Evolutionary conservation across 1,140 invertebrate genomes (phyloP), one percentile per base, ranked within the genome.

Genomic region (Phenacoccus solenopsis): DNA sequence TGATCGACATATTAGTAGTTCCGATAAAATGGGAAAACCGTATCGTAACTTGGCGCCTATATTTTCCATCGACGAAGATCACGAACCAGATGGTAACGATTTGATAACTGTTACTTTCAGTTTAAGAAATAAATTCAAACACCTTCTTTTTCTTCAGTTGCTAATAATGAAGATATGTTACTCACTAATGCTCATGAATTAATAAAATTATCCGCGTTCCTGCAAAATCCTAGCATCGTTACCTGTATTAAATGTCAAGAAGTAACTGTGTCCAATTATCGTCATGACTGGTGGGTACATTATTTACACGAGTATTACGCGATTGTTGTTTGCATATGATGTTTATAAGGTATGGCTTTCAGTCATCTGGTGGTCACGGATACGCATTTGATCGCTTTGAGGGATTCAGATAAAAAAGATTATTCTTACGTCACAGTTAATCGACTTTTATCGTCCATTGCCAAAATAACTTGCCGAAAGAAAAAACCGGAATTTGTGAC

Each of bases 391-490:
- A 64, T 64, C 9, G 85, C 59, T 9, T 3, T 64, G 3, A 64
- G 59, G 20, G 1, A 10, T 4, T 5, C 59, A 24, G 86, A 70
- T 85, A 87, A 70, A 86, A 84, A 82, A 84, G 89, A 80, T 5
- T 86, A 87, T 74, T 94, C 90, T 0, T 88, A 90, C 77, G 86
- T 98, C 1, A 88, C 93, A 73, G 90, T 92, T 0, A 85, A 90
- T 72, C 84, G 93, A 32, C 89, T 90, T 0, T 81, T 98, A 64
- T 89, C 90, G 13, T 89, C 88, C 38, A 93, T 98, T 74, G 90
- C 97, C 13, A 96, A 94, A 82, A 98, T 98, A 71, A 98, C 95
- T 0, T 94, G 93, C 10, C 94, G 94, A 78, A 95, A 96, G 78
- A 86, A 88, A 70, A 88, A 93, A 79, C 93, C 94, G 0, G 92